Base-by-base conservation (phyloP, 2,113 vertebrate species). In the Xiphophorus maculatus region DNA sequence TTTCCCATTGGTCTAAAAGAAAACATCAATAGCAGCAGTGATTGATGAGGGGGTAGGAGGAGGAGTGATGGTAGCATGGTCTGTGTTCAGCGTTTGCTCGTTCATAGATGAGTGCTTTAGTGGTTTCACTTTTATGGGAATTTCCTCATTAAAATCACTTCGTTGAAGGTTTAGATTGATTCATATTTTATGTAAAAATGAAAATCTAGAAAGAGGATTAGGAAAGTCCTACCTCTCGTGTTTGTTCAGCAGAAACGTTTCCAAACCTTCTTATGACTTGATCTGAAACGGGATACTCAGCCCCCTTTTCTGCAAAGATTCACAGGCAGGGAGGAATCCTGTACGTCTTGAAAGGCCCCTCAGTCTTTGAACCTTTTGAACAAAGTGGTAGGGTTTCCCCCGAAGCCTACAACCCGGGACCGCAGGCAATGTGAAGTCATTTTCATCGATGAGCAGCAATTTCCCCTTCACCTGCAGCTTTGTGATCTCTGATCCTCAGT, bases 1-100 rank as follows among this genome's bases (percentile, higher is more conserved):
- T 3, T 65, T 86, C 74, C 75, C 67, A 81, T 88, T 84, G 87
- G 87, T 79, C 60, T 76, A 63, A 87, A 83, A 84, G 72, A 68
- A 58, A 75, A 77, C 42, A 75, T 87, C 81, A 66, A 80, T 86
- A 67, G 63, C 29, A 67, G 63, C 29, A 42, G 40, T 87, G 83
- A 88, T 84, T 86, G 84, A 89, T 87, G 74, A 70, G 69, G 35
- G 22, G 63, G 73, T 25, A 9, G 30, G 30, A 54, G 68, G 79
- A 3, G 37, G 37, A 5, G 13, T 42, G 74, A 72, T 77, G 61
- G 71, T 64, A 4, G 40, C 58, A 30, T 67, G 37, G 3, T 82
- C 29, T 79, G 12, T 68, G n/a, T 0, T 65, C 8, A 30, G 33
- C 27, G 25, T 77, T 42, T 15, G 11, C 62, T 11, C 63, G 25